Conservation (phyloP, 2,113 vertebrate species). For the Lycaon pictus region DNA sequence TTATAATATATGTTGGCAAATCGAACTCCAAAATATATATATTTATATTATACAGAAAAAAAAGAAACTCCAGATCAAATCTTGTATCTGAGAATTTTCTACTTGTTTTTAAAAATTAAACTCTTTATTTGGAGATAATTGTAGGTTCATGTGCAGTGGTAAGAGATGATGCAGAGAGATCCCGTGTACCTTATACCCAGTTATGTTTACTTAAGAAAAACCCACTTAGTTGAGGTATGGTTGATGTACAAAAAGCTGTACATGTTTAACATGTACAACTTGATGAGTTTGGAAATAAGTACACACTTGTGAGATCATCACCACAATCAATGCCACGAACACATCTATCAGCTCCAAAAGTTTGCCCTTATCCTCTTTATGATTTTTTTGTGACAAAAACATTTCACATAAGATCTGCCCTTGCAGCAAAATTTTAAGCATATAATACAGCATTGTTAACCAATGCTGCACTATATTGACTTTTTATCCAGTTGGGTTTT, state of each 20-base stretch:
- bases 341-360: not conserved
- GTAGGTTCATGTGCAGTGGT: not conserved
- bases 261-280: not conserved
- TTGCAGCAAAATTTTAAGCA: not conserved
- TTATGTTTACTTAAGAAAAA: not conserved
- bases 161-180: not conserved
- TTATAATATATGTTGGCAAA: no score
- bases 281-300: not conserved
- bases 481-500: not conserved
- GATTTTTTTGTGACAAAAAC: not conserved
- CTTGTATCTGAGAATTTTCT: not conserved
- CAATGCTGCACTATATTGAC: not conserved
- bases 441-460: not conserved
- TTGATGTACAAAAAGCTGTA: not conserved
- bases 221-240: not conserved
- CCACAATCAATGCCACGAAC: not conserved
- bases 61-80: not conserved
- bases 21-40: no score
- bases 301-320: not conserved
- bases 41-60: no score
- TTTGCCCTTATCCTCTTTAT: not conserved
- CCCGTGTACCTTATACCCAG: not conserved
- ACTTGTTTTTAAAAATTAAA: slow-evolving; percentile 17
- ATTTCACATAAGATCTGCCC: not conserved
- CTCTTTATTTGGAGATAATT: slow-evolving; percentile 9